Evolutionary conservation across 1,140 invertebrate species (phyloP), one percentile per base, ranked within the genome.

Genomic region (Apis dorsata): DNA sequence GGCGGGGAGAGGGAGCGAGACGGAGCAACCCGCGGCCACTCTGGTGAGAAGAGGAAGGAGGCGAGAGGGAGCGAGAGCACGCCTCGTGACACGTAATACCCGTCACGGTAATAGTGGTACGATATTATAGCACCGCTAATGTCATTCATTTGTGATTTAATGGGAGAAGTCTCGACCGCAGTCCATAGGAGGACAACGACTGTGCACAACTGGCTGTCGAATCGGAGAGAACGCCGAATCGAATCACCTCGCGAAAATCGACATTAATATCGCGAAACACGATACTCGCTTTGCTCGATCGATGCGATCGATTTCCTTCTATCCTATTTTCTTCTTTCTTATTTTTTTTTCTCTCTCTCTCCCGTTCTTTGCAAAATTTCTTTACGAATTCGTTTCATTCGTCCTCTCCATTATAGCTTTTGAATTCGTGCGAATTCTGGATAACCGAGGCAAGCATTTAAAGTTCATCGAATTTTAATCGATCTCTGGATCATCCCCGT

Each of bases 111-210:
- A 93, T 93, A 92, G 91, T 89, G 88, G 87, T 92, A 93, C 91
- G 91, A 93, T 93, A 93, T 93, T 94, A 94, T 93, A 93, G 91
- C 91, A 92, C 90, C 89, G 92, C 91, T 93, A 93, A 93, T 93
- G 91, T 92, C 92, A 93, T 94, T 93, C 91, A 93, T 94, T 93
- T 92, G 92, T 91, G 91, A 90, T 92, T 92, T 93, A 93, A 93
- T 93, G 90, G 90, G 90, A 90, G 88, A 91, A 92, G 87, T 87
- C 89, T 87, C 87, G 88, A 81, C 86, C 81, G 83, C 88, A 85
- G 63, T 68, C 76, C 69, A 83, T 66, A 85, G 70, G 77, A 80
- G 81, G 84, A 81, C 80, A 83, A 74, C 84, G 81, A 88, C 74
- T 77, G 82, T 57, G 21, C 71, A n/a, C 57, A 59, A 63, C 34